Conservation (phyloP, 2,113 vertebrate species). For the Manacus vitellinus region DNA sequence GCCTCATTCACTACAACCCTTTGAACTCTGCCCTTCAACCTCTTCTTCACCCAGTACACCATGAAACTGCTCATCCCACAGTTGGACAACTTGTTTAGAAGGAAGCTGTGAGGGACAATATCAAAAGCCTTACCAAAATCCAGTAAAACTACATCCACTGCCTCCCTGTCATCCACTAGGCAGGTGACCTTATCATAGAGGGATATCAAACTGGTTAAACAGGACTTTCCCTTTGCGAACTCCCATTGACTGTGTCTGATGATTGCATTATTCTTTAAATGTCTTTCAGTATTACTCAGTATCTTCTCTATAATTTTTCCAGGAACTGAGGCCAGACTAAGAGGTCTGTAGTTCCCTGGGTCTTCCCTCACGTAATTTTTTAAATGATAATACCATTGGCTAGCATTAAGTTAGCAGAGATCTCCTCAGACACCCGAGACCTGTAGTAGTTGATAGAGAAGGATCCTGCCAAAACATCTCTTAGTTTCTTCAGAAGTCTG, state of each 20-base stretch:
- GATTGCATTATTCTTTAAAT: neutral
- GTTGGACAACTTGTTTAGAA: neutral
- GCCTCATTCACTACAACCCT: neutral
- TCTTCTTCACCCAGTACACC: neutral
- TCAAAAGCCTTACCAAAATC: neutral
- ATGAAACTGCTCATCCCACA: neutral
- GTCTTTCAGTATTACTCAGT: neutral
- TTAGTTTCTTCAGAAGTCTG: neutral
- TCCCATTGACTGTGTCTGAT: neutral
- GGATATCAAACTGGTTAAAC: neutral
- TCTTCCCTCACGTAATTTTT: neutral
- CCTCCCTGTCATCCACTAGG: neutral
- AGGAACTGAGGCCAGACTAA: neutral
- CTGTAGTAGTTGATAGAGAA: neutral
- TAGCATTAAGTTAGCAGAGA: neutral
- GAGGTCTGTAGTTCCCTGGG: neutral
- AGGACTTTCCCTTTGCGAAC: neutral
- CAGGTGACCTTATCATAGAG: neutral
- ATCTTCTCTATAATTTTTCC: neutral
- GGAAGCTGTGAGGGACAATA: neutral
- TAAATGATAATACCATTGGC: neutral
- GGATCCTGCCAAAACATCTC: neutral
- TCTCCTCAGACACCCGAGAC: neutral
- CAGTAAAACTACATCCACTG: neutral
- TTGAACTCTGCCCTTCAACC: neutral